phyloP scores from a whole-genome alignment of 2,888 invertebrate species.

The Poecilobothrus nobilitatus region DNA sequence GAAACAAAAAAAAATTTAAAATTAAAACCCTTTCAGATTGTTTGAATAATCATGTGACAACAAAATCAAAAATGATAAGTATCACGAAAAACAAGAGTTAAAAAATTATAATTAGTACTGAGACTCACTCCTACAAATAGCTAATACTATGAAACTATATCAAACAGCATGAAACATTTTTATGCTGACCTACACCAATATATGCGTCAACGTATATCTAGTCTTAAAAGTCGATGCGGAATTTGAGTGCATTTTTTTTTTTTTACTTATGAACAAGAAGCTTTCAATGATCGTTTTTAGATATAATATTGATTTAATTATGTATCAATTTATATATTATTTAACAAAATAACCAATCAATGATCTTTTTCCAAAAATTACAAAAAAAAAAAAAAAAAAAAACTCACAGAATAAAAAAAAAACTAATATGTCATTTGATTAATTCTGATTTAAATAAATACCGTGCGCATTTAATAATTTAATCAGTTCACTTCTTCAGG shows the following conservation, averaged over 20 bases:
- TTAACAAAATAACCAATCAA: conserved; percentile 1
- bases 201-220: not conserved
- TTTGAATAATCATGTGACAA: not conserved
- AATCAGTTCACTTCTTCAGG: conserved; percentile 1
- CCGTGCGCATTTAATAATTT: not conserved
- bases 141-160: no score
- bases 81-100: no score
- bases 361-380: not conserved
- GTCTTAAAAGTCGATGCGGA: not conserved
- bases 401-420: no score
- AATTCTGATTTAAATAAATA: conserved; percentile 3
- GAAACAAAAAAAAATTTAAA: no score
- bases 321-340: not conserved
- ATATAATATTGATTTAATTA: not conserved
- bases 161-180: not conserved
- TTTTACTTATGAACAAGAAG: not conserved
- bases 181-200: not conserved
- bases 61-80: not conserved
- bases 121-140: not conserved
- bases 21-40: not conserved
- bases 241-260: no score
- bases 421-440: conserved; percentile 2
- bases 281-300: not conserved
- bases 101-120: not conserved
- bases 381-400: not conserved